phyloP scores from a whole-genome alignment of 2,888 invertebrate genomes.

The Rhagonycha lutea region DNA sequence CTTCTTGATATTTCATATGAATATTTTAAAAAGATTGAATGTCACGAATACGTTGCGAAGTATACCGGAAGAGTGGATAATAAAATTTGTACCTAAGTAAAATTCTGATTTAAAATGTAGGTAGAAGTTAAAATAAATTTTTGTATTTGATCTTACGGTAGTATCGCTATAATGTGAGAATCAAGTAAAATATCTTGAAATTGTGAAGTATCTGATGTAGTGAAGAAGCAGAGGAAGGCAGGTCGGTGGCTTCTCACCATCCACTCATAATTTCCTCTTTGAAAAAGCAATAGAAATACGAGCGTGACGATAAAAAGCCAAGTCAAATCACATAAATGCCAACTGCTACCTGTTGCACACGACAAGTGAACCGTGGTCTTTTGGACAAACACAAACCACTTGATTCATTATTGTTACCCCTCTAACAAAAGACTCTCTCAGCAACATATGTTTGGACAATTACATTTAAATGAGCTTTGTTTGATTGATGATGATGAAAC shows the following conservation, averaged over 20 bases:
- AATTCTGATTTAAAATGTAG: no score
- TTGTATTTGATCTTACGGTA: conserved; percentile 1
- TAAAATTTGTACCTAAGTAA: no score
- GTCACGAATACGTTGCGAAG: no score
- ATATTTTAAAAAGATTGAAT: no score
- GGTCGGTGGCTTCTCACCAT: conserved; percentile 25
- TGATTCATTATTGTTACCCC: conserved; percentile 9
- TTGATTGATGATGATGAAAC: conserved; percentile 8
- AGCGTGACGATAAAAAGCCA: conserved; percentile 24
- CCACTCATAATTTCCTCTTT: conserved; percentile 27
- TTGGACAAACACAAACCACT: conserved; percentile 18
- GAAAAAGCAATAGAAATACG: conserved; percentile 25
- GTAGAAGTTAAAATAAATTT: no score
- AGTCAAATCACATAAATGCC: conserved; percentile 25
- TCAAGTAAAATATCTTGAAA: conserved; percentile 21
- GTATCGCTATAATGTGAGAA: conserved; percentile 23
- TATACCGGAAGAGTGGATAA: no score
- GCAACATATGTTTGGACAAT: conserved; percentile 15
- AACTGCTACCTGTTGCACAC: conserved; percentile 32
- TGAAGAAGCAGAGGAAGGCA: conserved; percentile 18
- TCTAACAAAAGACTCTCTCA: conserved; percentile 9
- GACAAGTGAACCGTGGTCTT: conserved; percentile 15
- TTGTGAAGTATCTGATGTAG: conserved; percentile 24
- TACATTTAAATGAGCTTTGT: not conserved
- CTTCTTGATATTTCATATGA: no score